These are phyloP conservation scores for Pelecanoides urinatrix DNA, from an alignment of 2,113 vertebrate genomes.

Conservation along the genomic window DNA sequence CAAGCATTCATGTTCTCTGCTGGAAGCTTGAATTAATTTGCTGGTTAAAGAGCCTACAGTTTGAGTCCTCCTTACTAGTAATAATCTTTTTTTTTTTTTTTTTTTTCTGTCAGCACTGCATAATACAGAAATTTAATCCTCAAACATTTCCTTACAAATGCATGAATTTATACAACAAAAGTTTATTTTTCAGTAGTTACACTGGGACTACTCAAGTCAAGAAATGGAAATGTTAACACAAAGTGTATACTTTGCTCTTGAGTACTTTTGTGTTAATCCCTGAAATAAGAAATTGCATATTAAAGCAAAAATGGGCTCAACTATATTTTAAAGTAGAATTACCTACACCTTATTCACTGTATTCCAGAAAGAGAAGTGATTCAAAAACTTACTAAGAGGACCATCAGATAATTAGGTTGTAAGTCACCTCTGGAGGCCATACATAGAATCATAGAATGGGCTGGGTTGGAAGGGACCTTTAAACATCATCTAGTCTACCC, in stretches of 20 bases:
- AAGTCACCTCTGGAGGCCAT: neutral
- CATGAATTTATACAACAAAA: neutral
- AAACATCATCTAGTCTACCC: neutral
- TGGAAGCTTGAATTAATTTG: slow-evolving; percentile 31
- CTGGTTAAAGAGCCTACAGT: neutral
- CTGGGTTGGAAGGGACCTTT: neutral
- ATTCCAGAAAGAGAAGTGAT: neutral
- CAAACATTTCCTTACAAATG: neutral
- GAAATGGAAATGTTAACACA: neutral
- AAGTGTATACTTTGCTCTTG: neutral
- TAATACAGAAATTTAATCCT: neutral
- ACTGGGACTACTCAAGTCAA: neutral
- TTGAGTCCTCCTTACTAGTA: neutral
- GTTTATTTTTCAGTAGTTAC: neutral
- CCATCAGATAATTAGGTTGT: neutral
- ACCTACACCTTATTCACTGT: neutral
- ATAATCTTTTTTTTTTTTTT: neutral
- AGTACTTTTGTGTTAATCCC: neutral
- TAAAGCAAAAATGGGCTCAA: neutral
- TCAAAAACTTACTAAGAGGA: neutral
- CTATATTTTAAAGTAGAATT: neutral
- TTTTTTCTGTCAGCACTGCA: neutral
- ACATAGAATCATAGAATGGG: neutral
- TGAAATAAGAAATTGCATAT: neutral
- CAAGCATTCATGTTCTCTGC: slow-evolving; percentile 1